Evolutionary conservation across 1,140 invertebrate genomes (phyloP), one percentile per base, ranked within the genome.

Genomic region (Ceratitis capitata): DNA sequence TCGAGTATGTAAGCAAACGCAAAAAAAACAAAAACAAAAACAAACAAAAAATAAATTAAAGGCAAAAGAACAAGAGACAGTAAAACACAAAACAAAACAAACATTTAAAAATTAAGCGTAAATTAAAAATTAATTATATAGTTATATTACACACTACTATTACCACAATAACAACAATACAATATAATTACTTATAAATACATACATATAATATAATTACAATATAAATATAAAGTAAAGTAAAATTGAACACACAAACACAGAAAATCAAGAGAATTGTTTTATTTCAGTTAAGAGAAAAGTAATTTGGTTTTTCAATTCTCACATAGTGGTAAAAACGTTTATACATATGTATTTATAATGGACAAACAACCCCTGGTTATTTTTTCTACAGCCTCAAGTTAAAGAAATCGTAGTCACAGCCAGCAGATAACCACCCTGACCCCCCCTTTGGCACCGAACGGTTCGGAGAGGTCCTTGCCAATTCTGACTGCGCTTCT

Each of bases 131-230:
- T 74, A 74, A 42, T 78, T 78, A 78, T 78, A 78, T 78, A 78
- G 69, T 45, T 78, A 78, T 45, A 78, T 45, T 78, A 45, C 42
- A 45, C 42, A 32, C 1, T 78, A 78, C 64, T 74, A 74, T 74
- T 42, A 74, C 64, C n/a, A n/a, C n/a, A 39, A 74, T 35, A 69
- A 69, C 69, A 78, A 78, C 69, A 78, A 42, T 45, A 78, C 69
- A 78, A 78, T 78, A 78, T 39, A 78, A 78, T 78, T 78, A n/a
- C n/a, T n/a, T n/a, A n/a, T n/a, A n/a, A n/a, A n/a, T n/a, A n/a
- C n/a, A n/a, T n/a, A n/a, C n/a, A n/a, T n/a, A 78, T 78, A 45
- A 78, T 78, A 78, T 78, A 78, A 78, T 64, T 64, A 64, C 23
- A 64, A 64, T 45, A 78, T 78, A 78, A 78, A 78, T 64, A 64